A percentile compares a stretch with the other conserved stretches of the same genome.
Evolutionary conservation across 2,888 invertebrate genomes (phyloP).

Genomic region (Melanophora roralis): DNA sequence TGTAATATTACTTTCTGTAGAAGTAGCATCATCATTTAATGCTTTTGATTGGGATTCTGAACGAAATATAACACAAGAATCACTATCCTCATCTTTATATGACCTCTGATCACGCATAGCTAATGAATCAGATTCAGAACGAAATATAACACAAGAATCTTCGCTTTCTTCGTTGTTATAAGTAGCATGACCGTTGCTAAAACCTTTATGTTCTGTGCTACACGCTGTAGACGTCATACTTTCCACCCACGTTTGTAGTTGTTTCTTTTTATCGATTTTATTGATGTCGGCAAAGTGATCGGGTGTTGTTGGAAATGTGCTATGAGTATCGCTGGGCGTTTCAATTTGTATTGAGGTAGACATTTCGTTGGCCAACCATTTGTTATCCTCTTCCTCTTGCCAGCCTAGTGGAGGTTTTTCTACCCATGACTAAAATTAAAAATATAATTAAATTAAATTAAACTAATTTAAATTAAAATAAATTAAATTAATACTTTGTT

Average conservation of each 20-base stretch:
- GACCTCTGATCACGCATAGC: slow-evolving; percentile 63
- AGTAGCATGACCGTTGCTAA: slow-evolving; percentile 50
- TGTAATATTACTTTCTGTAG: slow-evolving; percentile 41
- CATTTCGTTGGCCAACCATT: slow-evolving; percentile 73
- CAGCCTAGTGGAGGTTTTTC: slow-evolving; percentile 93
- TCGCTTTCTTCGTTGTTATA: slow-evolving; percentile 69
- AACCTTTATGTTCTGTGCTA: slow-evolving; percentile 63
- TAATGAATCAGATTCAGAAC: slow-evolving; percentile 72
- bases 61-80: slow-evolving; percentile 74
- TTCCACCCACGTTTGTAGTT: slow-evolving; percentile 71
- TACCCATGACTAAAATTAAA: slow-evolving; percentile 86
- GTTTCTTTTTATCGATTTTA: slow-evolving; percentile 66
- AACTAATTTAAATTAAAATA: too few relatives aligned
- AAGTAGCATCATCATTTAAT: slow-evolving; percentile 52
- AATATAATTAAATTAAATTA: too few relatives aligned
- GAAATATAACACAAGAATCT: slow-evolving; percentile 74
- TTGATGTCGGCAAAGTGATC: slow-evolving; percentile 33
- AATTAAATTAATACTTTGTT: too few relatives aligned
- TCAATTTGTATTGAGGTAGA: slow-evolving; percentile 77
- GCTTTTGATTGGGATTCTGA: slow-evolving; percentile 73
- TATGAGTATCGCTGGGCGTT: slow-evolving; percentile 67
- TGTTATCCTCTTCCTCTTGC: slow-evolving; percentile 88
- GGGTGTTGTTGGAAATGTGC: slow-evolving; percentile 66
- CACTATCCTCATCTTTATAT: slow-evolving; percentile 71
- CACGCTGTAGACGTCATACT: slow-evolving; percentile 69